A percentile compares a stretch with the other conserved stretches of the same genome.
Evolutionary conservation across 2,113 vertebrate species (phyloP).

Genomic region (Falco punctatus): DNA sequence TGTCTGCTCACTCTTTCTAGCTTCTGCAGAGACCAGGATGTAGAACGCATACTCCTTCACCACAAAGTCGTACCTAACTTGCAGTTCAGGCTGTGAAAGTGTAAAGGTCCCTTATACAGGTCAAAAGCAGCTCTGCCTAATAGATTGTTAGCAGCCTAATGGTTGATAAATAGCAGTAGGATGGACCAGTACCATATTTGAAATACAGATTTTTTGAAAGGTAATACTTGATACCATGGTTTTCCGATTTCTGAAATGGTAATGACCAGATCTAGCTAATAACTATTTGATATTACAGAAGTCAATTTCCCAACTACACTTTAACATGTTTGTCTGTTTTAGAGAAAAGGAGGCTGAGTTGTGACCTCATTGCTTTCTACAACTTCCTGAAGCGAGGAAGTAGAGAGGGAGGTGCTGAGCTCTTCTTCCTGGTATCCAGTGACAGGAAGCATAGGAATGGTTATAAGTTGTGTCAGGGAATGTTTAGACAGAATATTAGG

Average conservation of each 20-base stretch:
- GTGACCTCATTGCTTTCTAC: no score
- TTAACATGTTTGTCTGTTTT: not conserved
- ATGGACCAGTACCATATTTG: not conserved
- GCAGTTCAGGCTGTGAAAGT: not conserved
- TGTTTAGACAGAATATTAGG: not conserved
- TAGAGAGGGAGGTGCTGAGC: not conserved
- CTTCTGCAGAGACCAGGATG: not conserved
- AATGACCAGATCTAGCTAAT: not conserved
- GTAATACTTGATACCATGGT: not conserved
- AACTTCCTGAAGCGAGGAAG: not conserved
- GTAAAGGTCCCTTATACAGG: not conserved
- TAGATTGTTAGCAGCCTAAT: not conserved
- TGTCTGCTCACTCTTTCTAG: not conserved
- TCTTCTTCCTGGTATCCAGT: not conserved
- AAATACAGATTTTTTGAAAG: not conserved
- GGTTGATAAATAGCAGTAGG: not conserved
- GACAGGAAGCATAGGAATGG: fast-evolving
- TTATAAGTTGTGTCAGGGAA: not conserved
- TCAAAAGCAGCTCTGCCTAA: not conserved
- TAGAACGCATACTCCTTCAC: not conserved
- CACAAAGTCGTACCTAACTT: not conserved
- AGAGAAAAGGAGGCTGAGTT: not conserved
- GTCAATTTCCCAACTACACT: not conserved
- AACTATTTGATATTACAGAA: not conserved
- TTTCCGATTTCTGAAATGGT: not conserved